Evolutionary conservation across 2,797 vertebrate genomes (phyloP).

Genomic region (Sebastes vulpes): DNA sequence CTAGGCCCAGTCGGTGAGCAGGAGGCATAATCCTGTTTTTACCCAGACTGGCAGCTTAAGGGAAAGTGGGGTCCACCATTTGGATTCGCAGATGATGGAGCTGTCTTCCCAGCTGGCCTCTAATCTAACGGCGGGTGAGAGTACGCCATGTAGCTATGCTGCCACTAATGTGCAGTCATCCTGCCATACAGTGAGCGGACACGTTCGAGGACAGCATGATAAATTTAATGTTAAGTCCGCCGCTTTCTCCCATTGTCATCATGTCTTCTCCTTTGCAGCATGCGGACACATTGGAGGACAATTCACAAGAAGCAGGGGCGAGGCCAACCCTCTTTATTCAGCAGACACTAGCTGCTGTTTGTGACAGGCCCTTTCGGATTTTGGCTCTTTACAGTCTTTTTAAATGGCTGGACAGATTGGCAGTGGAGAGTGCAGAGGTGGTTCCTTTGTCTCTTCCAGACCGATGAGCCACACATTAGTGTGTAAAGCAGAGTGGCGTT

Average conservation of each 20-base stretch:
- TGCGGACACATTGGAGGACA: constrained; percentile 1
- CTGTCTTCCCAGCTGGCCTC: constrained; percentile 81
- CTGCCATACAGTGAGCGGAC: constrained; percentile 50
- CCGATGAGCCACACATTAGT: not conserved
- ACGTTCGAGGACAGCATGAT: constrained; percentile 48
- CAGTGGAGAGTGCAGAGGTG: not conserved
- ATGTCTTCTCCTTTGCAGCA: constrained; percentile 35
- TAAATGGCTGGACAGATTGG: not conserved
- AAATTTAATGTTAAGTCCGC: constrained; percentile 35
- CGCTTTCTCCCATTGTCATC: constrained; percentile 19
- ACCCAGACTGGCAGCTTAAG: constrained; percentile 81
- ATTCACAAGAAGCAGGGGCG: constrained; percentile 10
- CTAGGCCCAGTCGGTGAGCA: constrained; percentile 73
- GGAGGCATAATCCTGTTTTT: constrained; percentile 82
- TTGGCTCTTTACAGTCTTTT: not conserved
- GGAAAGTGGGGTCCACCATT: constrained; percentile 79
- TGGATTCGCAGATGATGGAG: constrained; percentile 82
- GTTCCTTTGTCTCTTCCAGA: not conserved
- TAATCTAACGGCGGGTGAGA: constrained; percentile 75
- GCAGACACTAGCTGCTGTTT: not conserved
- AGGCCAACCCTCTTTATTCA: constrained; percentile 1
- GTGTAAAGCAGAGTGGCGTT: not conserved
- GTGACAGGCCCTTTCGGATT: not conserved
- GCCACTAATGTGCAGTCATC: constrained; percentile 59
- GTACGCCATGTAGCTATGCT: constrained; percentile 47